Conservation (phyloP, 2,888 invertebrate genomes). For the Gryllus longicercus region DNA sequence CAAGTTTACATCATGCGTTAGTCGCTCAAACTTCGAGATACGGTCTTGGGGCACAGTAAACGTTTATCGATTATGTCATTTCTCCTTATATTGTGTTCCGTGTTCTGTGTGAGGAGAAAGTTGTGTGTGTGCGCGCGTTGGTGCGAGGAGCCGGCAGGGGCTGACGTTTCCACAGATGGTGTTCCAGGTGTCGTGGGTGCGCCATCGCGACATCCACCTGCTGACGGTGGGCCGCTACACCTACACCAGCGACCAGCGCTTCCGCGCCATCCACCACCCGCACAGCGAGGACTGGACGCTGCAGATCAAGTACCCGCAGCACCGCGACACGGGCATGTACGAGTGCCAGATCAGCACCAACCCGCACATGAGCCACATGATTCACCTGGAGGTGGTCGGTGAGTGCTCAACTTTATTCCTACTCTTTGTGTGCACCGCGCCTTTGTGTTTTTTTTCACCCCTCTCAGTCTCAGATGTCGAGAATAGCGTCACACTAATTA, state of each 20-base stretch:
- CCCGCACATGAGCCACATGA: constrained; percentile 88
- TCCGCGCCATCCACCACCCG: constrained; percentile 75
- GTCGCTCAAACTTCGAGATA: too few species aligned
- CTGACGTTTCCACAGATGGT: constrained; percentile 34
- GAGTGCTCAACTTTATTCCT: constrained; percentile 50
- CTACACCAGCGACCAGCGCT: constrained; percentile 87
- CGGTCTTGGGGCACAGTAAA: too few species aligned
- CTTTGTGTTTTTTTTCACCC: neutral
- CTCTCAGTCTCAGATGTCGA: neutral
- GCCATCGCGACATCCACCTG: constrained; percentile 85
- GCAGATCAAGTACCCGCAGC: constrained; percentile 88
- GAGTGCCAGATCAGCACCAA: constrained; percentile 94
- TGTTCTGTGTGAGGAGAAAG: too few species aligned
- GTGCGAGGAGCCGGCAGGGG: neutral
- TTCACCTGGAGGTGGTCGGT: constrained; percentile 88
- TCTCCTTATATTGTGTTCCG: too few species aligned
- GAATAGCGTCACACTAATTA: neutral
- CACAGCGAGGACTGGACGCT: constrained; percentile 86
- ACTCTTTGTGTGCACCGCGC: neutral
- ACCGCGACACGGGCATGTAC: constrained; percentile 84
- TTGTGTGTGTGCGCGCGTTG: neutral
- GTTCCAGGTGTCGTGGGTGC: constrained; percentile 86
- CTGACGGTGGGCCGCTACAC: constrained; percentile 86
- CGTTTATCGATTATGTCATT: too few species aligned
- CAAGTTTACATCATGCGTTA: too few species aligned